Base-by-base conservation (phyloP, 2,888 invertebrate species). In the Mylabris sibirica region DNA sequence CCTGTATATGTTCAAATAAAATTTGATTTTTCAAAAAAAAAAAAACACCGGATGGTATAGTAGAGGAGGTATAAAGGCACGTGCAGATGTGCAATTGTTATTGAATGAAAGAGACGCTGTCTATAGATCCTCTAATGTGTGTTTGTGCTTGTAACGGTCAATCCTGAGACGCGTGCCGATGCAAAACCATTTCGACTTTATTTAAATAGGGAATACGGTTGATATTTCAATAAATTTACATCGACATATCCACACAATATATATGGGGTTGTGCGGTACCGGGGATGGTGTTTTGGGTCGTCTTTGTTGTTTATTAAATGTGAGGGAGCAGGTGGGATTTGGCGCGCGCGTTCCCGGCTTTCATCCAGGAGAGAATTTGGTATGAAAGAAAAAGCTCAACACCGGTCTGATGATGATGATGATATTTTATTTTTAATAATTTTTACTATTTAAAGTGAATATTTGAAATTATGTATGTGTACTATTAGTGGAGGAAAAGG, bases 151-250 rank as follows among this genome's bases (percentile, higher is more conserved):
- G 79, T 81, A 81, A 82, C 82, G 82, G 82, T 82, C 82, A 82
- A 57, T 80, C 78, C 69, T 74, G 76, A 74, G 80, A 77, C 82
- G 82, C 81, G 82, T 82, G 82, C 82, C 81, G 77, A 71, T 77
- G 76, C 68, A 65, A 24, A 57, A 12, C 24, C 24, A 57, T 12
- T 14, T 24, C 57, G 4, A 12, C 24, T 57, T 14, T 57, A 57
- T 57, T 2, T 5, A 1, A 12, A 57, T 14, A 0, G 3, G 4
- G 22, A 24, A 57, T 78, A 79, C 63, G 72, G 78, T 60, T 67
- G 64, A 73, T 53, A 72, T 72, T 78, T 62, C 68, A 67, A 73
- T 72, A 69, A 71, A 73, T 6, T 17, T 30, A 30, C 8, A 30
- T 30, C 30, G 5, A 44, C 17, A 35, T 35, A 35, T 38, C 1